phyloP scores from a whole-genome alignment of 2,797 vertebrate genomes.

The Balearica regulorum region DNA sequence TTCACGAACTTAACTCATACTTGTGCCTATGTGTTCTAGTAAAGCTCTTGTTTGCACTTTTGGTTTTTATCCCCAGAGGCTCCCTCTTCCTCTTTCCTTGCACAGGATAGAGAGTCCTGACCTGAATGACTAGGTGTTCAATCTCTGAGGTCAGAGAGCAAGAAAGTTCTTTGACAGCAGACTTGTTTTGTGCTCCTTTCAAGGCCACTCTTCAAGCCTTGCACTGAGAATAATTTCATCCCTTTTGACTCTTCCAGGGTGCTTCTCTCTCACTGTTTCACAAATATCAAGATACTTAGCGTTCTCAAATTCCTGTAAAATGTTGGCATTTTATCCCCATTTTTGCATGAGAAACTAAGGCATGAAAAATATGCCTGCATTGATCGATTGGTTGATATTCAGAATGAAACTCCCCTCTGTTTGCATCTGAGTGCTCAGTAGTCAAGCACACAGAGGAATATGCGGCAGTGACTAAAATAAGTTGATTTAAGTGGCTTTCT shows the following conservation, averaged over 20 bases:
- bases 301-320: neutral
- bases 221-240: neutral
- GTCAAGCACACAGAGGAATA: neutral
- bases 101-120: neutral
- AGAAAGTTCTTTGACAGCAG: neutral
- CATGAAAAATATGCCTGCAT: neutral
- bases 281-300: neutral
- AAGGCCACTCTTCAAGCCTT: neutral
- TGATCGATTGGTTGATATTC: neutral
- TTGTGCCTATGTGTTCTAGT: neutral
- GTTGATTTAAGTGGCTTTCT: neutral
- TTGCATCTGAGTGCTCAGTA: neutral
- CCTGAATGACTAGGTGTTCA: neutral
- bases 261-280: neutral
- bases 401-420: neutral
- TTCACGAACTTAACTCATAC: neutral
- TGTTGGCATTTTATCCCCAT: neutral
- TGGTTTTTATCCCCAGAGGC: accelerated
- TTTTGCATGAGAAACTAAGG: neutral
- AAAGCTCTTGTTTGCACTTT: neutral
- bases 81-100: neutral
- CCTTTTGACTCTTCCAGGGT: neutral
- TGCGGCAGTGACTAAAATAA: neutral
- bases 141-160: accelerated
- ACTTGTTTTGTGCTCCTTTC: neutral